Base-by-base conservation (phyloP, 1,140 invertebrate genomes). In the Nymphalis io region DNA sequence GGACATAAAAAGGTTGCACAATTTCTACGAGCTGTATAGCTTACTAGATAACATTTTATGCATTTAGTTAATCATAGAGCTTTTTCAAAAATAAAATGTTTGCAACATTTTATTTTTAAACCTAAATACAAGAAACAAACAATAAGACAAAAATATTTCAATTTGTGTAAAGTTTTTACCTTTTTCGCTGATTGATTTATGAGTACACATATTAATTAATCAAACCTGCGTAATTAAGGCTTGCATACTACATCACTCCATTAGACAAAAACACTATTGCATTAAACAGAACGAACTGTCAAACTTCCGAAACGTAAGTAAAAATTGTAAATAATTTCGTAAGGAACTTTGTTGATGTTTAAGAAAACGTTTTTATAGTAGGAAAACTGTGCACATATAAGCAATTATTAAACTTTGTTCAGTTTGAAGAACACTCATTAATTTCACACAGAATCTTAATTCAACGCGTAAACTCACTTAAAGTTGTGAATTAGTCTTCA, bases 401-500 rank as follows among this genome's bases (percentile, higher is more conserved):
- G 27, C 10, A 8, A 33, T 8, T 33, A 8, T 33, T 5, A 33
- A 33, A 33, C 27, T 33, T 33, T 33, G 8, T 12, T 20, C 16
- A 55, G 10, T 55, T 55, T 27, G 1, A 55, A 55, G 23, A 55
- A 15, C 21, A 55, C 11, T 18, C 46, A 51, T 23, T 13, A 16
- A 27, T 27, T 23, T 55, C 23, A 27, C 23, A 23, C 23, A 68
- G 33, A 51, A 57, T 44, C 68, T 65, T 70, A 20, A 60, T 67
- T 60, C 42, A 16, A 10, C 51, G 23, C 18, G 27, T 44, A 64
- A 70, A 58, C 40, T 64, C 55, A 59, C 59, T 67, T 67, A 55
- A 55, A 42, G 38, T 60, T 20, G 21, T 62, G 62, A 76, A 76
- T 72, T 76, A 68, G 67, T 74, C 59, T 74, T 63, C 53, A 76